Evolutionary conservation across 30 jellyfish, hydroid and myxozoan species (phyloP), one percentile per base, ranked within the genome.

Genomic region (Pelagia noctiluca): DNA sequence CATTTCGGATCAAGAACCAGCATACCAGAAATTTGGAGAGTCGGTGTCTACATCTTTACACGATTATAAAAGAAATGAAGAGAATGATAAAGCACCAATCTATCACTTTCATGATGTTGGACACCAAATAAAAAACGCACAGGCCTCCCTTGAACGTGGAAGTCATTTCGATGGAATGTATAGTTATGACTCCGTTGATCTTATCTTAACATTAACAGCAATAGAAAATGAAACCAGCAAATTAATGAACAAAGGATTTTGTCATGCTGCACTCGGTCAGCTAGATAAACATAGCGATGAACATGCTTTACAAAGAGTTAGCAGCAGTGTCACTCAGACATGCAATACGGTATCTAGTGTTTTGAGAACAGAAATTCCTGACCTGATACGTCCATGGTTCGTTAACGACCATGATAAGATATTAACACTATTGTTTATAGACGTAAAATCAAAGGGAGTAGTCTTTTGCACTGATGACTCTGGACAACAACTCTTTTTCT

Each of bases 111-210:
- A 72, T 72, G 85, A 48, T 72, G 47, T 23, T 37, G 46, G 77
- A 25, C 85, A 72, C 32, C 35, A 72, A 22, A 72, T 72, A 12
- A 72, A 72, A 62, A 35, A 72, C 47, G 85, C 85, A 47, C 71
- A 72, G 47, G 85, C 85, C 85, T 72, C 85, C n/a, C 85, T 72
- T 3, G 85, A 72, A 50, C 25, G 85, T 25, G 76, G 85, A 33
- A 37, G 71, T 26, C 85, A 72, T 31, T 72, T 72, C 32, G 85
- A 72, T 36, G 85, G 85, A 35, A 7, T 25, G 32, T 2, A 32
- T 46, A 33, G 28, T 42, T 72, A 72, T 28, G 85, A 38, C 50
- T 22, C 34, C 11, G 35, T 26, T 4, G 72, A 60, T 26, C 72
- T 60, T 60, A 24, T 26, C 30, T n/a, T 60, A 12, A 22, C 35